Evolutionary conservation across 2,797 vertebrate species (phyloP).

Genomic region (Acrossocheilus wenchowensis): DNA sequence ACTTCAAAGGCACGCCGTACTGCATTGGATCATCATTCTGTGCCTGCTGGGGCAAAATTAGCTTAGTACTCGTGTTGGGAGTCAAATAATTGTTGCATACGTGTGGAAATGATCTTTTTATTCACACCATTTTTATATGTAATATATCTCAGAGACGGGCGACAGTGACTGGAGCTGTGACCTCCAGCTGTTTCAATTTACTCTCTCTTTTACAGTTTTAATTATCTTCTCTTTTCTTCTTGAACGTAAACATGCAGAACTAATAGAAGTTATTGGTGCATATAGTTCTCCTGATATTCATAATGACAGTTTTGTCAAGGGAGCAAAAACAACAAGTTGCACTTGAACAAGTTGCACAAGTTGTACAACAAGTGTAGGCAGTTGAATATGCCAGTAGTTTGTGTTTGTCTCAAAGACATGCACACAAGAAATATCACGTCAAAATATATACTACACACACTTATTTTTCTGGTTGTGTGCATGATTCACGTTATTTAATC

Average conservation of each 20-base stretch:
- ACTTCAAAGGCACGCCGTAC: not conserved
- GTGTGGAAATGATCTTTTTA: conserved; percentile 35
- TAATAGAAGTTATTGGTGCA: conserved; percentile 44
- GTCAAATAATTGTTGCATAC: conserved; percentile 27
- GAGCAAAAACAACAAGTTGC: conserved; percentile 36
- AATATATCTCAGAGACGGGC: conserved; percentile 24
- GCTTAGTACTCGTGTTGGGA: conserved; percentile 3
- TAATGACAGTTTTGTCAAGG: conserved; percentile 30
- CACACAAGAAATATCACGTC: not conserved
- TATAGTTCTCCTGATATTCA: conserved; percentile 23
- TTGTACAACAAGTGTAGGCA: conserved; percentile 18
- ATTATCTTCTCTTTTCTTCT: conserved; percentile 46
- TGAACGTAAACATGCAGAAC: conserved; percentile 40
- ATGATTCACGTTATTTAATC: not conserved
- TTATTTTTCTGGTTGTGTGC: not conserved
- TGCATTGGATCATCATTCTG: not conserved
- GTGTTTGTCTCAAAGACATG: not conserved
- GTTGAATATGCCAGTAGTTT: not conserved
- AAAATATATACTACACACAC: not conserved
- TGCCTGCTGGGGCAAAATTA: conserved; percentile 29
- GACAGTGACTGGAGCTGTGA: conserved; percentile 14
- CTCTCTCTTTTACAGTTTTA: conserved; percentile 36
- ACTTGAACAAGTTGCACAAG: not conserved
- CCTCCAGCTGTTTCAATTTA: conserved; percentile 54
- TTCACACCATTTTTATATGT: not conserved